A percentile compares a stretch with the other conserved stretches of the same genome.
Conservation (phyloP, 92 coral and sea anemone species). For the Muricea muricata region DNA sequence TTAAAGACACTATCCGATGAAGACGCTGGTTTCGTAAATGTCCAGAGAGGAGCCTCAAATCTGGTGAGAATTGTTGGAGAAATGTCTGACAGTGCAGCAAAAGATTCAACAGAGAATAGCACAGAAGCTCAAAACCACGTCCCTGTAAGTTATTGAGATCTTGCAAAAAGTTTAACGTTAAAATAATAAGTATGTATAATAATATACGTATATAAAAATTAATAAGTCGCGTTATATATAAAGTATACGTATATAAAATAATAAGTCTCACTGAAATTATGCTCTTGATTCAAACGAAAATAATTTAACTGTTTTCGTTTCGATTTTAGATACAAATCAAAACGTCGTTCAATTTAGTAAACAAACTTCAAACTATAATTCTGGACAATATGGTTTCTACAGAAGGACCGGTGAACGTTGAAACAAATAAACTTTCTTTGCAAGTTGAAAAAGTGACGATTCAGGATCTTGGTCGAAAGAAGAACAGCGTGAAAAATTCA, state of each 20-base stretch:
- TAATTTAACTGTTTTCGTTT: too few species aligned
- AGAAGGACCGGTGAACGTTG: conserved; percentile 33
- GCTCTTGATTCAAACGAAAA: too few species aligned
- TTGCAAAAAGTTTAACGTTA: too few species aligned
- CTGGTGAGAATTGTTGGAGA: not conserved
- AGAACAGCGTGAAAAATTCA: not conserved
- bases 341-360: not conserved
- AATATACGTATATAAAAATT: too few species aligned
- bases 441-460: conserved; percentile 45
- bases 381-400: conserved; percentile 62
- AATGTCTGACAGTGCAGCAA: not conserved
- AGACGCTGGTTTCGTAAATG: conserved; percentile 28
- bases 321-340: not conserved
- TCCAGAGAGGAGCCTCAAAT: conserved; percentile 32
- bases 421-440: conserved; percentile 48
- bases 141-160: too few species aligned
- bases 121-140: too few species aligned
- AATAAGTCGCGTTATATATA: too few species aligned
- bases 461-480: conserved; percentile 30
- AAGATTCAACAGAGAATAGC: not conserved
- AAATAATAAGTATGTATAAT: too few species aligned
- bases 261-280: too few species aligned
- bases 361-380: conserved; percentile 18
- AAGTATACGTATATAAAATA: too few species aligned
- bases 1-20: conserved; percentile 26